A percentile compares a stretch with the other conserved stretches of the same genome.
phyloP scores from a whole-genome alignment of 2,113 vertebrate genomes.

The Tenrec ecaudatus region DNA sequence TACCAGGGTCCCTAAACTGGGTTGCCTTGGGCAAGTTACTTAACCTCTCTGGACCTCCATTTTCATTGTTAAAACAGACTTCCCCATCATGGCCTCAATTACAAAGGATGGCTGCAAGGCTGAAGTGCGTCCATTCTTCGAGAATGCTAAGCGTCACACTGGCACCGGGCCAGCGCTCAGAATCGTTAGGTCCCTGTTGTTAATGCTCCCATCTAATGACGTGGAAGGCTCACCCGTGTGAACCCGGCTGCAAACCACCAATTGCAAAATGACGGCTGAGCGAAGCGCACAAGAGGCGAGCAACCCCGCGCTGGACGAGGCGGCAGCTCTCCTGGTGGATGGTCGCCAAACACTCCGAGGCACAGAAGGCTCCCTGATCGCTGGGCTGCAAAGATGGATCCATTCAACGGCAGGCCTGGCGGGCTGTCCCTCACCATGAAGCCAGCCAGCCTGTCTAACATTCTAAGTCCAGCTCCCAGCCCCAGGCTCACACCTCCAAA shows the following conservation, averaged over 20 bases:
- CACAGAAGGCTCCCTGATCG: neutral
- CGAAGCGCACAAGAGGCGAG: neutral
- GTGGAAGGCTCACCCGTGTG: neutral
- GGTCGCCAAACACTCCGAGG: neutral
- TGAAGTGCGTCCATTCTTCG: neutral
- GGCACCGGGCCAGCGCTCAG: neutral
- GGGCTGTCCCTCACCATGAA: neutral
- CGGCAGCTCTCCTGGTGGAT: neutral
- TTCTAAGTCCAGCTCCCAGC: neutral
- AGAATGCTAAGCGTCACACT: neutral
- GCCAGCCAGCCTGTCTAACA: neutral
- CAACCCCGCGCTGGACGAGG: neutral
- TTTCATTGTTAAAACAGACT: neutral
- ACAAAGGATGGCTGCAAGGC: neutral
- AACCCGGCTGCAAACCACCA: slow-evolving; percentile 4
- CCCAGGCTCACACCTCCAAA: neutral
- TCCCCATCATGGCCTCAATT: neutral
- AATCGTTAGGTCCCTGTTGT: neutral
- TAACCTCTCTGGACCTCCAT: neutral
- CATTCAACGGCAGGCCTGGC: neutral
- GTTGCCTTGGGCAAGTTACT: neutral
- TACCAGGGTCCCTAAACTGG: neutral
- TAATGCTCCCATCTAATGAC: neutral
- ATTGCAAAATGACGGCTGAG: neutral
- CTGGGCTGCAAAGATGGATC: neutral